Percentiles rank a stretch among this genome's conserved stretches.
Conservation (phyloP, 1,140 invertebrate species). For the Argopecten irradians region DNA sequence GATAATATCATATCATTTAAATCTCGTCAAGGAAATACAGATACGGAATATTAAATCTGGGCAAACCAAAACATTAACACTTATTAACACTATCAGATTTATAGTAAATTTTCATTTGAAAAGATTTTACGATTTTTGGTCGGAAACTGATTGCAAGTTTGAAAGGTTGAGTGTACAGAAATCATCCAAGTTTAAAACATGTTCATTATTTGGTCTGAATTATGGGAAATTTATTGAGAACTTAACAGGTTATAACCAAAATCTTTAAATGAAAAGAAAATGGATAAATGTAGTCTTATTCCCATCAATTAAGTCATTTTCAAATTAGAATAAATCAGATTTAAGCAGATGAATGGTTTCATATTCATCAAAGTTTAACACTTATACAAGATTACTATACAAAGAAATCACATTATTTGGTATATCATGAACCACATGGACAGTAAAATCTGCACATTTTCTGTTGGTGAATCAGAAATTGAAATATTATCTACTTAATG, state of each 20-base stretch:
- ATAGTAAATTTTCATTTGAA: neutral
- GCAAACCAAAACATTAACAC: neutral
- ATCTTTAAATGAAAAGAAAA: neutral
- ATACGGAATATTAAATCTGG: neutral
- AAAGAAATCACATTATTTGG: neutral
- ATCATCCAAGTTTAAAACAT: neutral
- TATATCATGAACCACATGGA: neutral
- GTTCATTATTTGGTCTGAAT: neutral
- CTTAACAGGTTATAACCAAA: neutral
- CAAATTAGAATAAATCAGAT: neutral
- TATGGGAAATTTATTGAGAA: neutral
- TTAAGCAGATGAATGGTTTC: neutral
- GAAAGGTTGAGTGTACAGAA: neutral
- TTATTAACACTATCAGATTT: neutral
- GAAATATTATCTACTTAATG: neutral
- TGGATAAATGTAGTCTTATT: neutral
- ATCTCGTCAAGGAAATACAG: neutral
- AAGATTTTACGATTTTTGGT: neutral
- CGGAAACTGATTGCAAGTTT: neutral
- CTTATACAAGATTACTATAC: neutral
- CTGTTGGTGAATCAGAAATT: neutral
- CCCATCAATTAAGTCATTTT: neutral
- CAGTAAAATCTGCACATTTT: constrained; percentile 8
- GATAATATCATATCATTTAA: neutral
- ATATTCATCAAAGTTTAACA: neutral